Evolutionary conservation across 1,140 invertebrate genomes (phyloP).

Genomic region (Trachelipus rathkii): DNA sequence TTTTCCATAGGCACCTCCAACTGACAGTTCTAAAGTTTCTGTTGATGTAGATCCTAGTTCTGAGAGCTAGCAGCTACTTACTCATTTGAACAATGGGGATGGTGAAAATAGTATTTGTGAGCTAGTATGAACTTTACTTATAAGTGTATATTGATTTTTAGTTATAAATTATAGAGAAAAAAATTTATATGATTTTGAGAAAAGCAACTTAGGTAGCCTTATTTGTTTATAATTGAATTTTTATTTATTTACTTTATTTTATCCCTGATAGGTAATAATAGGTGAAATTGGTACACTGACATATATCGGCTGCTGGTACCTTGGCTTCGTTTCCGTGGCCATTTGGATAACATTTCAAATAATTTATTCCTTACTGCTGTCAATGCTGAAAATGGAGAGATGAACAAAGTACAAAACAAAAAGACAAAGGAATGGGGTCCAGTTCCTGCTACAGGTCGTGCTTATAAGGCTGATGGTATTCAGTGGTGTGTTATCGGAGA

Average conservation of each 20-base stretch:
- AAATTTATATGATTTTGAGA: neutral
- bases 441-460: constrained; percentile 88
- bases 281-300: constrained; percentile 99
- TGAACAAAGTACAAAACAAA: constrained; percentile 91
- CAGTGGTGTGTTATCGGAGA: constrained; percentile 94
- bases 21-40: constrained; percentile 59
- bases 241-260: neutral
- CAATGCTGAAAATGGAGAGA: constrained; percentile 91
- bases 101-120: constrained; percentile 91
- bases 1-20: constrained; percentile 40
- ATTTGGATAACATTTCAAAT: constrained; percentile 99
- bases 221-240: neutral
- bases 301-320: constrained; percentile 98
- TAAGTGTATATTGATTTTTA: constrained; percentile 63
- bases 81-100: constrained; percentile 92
- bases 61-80: constrained; percentile 86
- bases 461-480: constrained; percentile 82
- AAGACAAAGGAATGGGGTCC: constrained; percentile 77
- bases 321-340: constrained; percentile 98
- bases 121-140: constrained; percentile 86
- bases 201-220: neutral
- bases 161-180: constrained; percentile 41
- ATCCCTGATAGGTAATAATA: constrained; percentile 64
- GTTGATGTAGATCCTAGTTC: constrained; percentile 86
- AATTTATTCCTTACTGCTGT: constrained; percentile 99